Conservation (phyloP, 2,888 invertebrate genomes). For the Slavum lentiscoides region DNA sequence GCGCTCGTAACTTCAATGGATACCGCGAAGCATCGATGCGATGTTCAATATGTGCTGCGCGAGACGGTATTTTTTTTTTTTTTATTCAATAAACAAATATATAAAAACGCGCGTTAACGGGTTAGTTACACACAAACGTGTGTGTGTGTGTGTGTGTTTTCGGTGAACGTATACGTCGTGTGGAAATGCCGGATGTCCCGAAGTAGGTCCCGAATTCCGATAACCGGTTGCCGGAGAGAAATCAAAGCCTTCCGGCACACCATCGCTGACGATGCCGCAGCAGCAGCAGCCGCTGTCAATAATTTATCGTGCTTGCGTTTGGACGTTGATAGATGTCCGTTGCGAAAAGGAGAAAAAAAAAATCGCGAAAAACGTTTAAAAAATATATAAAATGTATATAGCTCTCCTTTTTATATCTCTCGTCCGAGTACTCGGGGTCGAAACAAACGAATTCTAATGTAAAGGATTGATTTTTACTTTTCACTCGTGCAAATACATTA, state of each 20-base stretch:
- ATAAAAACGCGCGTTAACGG: not conserved
- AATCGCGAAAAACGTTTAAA: too few relatives aligned
- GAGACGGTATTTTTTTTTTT: too few relatives aligned
- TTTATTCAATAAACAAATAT: too few relatives aligned
- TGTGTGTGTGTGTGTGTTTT: conserved; percentile 8
- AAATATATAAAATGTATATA: too few relatives aligned
- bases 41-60: too few relatives aligned
- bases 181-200: conserved; percentile 46
- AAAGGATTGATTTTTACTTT: too few relatives aligned
- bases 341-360: not conserved
- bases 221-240: conserved; percentile 52
- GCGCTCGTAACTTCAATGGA: too few relatives aligned
- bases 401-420: too few relatives aligned
- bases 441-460: too few relatives aligned
- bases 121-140: too few relatives aligned
- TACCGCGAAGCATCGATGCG: too few relatives aligned
- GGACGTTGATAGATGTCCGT: conserved; percentile 24
- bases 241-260: conserved; percentile 47
- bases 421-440: too few relatives aligned
- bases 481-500: not conserved
- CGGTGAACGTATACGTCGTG: conserved; percentile 21
- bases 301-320: conserved; percentile 13
- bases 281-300: not conserved
- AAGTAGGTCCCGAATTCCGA: conserved; percentile 53
- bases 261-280: not conserved